Evolutionary conservation across 2,888 invertebrate genomes (phyloP).

Genomic region (Amblyjoppa proteus): DNA sequence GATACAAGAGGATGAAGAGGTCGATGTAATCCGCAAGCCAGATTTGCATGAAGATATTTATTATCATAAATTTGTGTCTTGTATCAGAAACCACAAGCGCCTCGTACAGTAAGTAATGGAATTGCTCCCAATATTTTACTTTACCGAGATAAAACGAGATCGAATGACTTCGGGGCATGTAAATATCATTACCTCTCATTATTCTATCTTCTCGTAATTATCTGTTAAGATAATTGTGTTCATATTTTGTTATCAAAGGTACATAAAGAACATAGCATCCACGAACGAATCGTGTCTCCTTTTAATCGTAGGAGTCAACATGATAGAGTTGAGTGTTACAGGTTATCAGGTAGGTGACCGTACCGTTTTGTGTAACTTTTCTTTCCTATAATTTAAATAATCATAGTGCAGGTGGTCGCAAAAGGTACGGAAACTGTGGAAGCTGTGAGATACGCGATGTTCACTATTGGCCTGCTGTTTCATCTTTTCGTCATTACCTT

Average conservation of each 20-base stretch:
- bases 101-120: neutral
- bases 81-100: slow-evolving; percentile 23
- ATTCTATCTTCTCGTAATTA: too few species aligned
- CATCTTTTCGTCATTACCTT: too few species aligned
- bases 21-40: neutral
- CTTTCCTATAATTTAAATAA: too few species aligned
- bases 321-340: slow-evolving; percentile 10
- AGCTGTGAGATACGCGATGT: too few species aligned
- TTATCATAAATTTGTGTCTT: slow-evolving; percentile 25
- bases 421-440: too few species aligned
- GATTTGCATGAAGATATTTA: neutral
- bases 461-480: too few species aligned
- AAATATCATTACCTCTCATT: neutral
- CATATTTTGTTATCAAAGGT: neutral
- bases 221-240: too few species aligned
- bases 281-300: slow-evolving; percentile 5
- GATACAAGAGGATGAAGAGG: neutral
- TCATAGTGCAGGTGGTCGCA: too few species aligned
- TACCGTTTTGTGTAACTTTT: too few species aligned
- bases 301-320: neutral
- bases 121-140: too few species aligned
- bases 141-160: too few species aligned
- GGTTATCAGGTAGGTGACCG: slow-evolving; percentile 4
- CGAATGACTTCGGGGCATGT: too few species aligned
- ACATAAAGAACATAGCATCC: neutral